Evolutionary conservation across 2,797 vertebrate genomes (phyloP).

Genomic region (Rhynchotus rufescens): DNA sequence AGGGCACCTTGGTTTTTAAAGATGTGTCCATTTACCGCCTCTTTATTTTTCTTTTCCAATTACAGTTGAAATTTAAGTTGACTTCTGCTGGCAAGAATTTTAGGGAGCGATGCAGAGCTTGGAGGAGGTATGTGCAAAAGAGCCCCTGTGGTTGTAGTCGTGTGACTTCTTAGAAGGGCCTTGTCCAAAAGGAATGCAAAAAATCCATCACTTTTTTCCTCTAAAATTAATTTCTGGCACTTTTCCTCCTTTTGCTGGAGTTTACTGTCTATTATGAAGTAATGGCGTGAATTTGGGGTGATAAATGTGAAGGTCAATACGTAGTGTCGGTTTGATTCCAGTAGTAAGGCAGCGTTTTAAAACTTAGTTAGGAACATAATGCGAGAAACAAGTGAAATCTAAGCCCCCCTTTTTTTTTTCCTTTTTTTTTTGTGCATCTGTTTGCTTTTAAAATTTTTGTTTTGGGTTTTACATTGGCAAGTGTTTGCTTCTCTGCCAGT

Average conservation of each 20-base stretch:
- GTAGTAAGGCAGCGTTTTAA: not conserved
- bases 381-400: not conserved
- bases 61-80: not conserved
- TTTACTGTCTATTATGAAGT: not conserved
- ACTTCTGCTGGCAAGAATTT: not conserved
- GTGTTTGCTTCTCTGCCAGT: not conserved
- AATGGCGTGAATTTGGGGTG: not conserved
- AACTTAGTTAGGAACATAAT: not conserved
- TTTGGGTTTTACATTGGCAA: not conserved
- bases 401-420: too few species aligned
- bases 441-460: not conserved
- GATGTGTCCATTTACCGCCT: accelerated
- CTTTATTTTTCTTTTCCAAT: not conserved
- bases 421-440: not conserved
- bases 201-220: not conserved
- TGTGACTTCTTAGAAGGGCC: not conserved
- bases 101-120: not conserved
- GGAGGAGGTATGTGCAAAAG: not conserved
- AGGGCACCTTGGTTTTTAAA: not conserved
- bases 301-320: not conserved
- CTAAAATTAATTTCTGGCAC: not conserved
- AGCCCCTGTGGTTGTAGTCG: not conserved
- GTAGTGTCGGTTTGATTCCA: not conserved
- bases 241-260: not conserved
- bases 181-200: not conserved